Evolutionary conservation across 1,140 invertebrate species (phyloP), one percentile per base, ranked within the genome.

Genomic region (Rhagoletis zephyria): DNA sequence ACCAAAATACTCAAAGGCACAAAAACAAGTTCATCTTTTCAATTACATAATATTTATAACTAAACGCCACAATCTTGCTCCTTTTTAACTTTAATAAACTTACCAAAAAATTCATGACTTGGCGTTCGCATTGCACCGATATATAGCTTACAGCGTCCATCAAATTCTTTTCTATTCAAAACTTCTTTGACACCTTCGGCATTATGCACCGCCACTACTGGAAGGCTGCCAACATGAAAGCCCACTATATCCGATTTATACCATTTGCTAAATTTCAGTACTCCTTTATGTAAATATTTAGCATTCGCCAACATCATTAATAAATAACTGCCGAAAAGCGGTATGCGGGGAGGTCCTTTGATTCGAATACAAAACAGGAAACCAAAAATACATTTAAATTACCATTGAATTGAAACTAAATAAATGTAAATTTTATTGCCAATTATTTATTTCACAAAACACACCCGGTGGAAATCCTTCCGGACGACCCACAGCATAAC

Each of bases 231-330:
- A 1, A 94, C 45, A 77, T 93, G 91, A 1, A 94, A 89, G 0
- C 93, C 93, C 9, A 94, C 88, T 16, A 94, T 89, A 77, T 93
- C 93, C 5, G 94, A 93, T 67, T 94, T 93, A 74, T 94, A 93
- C 90, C 90, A 93, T 42, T 91, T 89, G 45, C 90, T 90, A 1
- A 93, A 87, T 6, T 87, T 87, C 40, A 92, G 45, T 0, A 89
- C 90, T 0, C 89, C 91, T 88, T 93, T 92, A 87, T 93, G 92
- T 4, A 93, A 77, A 65, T 90, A 92, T 77, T 92, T 91, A 40
- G 87, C 89, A 87, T 93, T 90, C 4, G 90, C 85, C 30, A 92
- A n/a, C 88, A 93, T 88, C 88, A 93, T 87, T 87, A 93, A 93
- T 2, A 93, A 88, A 81, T 93, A 93, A 87, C 91, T 91, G 1